A percentile compares a stretch with the other conserved stretches of the same genome.
Evolutionary conservation across 2,113 vertebrate genomes (phyloP).

Genomic region (Hemiprocne comata): DNA sequence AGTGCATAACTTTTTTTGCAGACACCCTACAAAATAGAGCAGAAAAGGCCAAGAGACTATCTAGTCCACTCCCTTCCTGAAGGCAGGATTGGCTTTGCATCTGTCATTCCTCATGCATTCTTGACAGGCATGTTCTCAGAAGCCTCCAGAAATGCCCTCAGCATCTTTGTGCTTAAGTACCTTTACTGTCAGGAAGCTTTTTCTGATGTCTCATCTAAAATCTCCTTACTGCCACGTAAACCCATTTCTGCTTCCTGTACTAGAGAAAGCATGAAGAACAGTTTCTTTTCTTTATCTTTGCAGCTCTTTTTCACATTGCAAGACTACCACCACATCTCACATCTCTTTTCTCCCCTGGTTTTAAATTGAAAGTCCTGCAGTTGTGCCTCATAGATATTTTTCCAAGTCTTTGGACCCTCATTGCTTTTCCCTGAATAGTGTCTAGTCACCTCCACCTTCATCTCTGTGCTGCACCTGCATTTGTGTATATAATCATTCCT

Average conservation of each 20-base stretch:
- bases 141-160: constrained; percentile 1
- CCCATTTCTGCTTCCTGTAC: neutral
- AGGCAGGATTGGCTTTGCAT: neutral
- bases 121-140: neutral
- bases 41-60: neutral
- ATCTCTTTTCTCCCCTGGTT: neutral
- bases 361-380: neutral
- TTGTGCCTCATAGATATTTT: neutral
- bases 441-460: neutral
- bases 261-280: neutral
- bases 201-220: neutral
- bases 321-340: neutral
- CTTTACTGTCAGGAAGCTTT: neutral
- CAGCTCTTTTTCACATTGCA: neutral
- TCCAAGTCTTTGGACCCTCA: neutral
- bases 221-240: neutral
- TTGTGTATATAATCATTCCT: neutral
- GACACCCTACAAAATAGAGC: neutral
- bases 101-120: neutral
- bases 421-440: neutral
- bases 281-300: neutral
- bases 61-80: neutral
- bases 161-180: neutral
- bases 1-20: neutral
- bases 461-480: neutral